Evolutionary conservation across 2,113 vertebrate genomes (phyloP).

Genomic region (Nesogale talazaci): DNA sequence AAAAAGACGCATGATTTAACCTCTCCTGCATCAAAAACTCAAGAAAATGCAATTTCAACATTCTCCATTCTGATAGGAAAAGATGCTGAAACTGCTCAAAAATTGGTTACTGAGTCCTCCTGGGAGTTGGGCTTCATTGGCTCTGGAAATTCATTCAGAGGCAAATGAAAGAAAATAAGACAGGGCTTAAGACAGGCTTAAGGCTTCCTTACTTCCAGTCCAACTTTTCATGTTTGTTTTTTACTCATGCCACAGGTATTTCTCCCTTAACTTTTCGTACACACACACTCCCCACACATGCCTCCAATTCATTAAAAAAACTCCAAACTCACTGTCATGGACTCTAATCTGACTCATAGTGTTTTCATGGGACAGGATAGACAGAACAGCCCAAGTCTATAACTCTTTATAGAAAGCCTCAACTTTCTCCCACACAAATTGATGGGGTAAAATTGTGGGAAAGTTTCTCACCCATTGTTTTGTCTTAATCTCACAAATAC

Average conservation of each 20-base stretch:
- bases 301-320: no score
- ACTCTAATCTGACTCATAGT: no score
- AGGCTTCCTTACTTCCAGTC: not conserved
- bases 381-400: no score
- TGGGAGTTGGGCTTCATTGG: not conserved
- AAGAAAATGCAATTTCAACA: slow-evolving; percentile 69
- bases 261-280: not conserved
- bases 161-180: not conserved
- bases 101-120: not conserved
- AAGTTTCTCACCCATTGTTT: not conserved
- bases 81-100: slow-evolving; percentile 67
- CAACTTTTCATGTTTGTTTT: not conserved
- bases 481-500: not conserved
- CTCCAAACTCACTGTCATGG: no score
- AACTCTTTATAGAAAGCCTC: no score
- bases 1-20: slow-evolving; percentile 65
- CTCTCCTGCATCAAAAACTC: slow-evolving; percentile 35
- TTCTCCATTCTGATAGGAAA: slow-evolving; percentile 23
- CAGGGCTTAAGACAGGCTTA: not conserved
- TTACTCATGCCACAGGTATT: not conserved
- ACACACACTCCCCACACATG: no score
- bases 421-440: no score
- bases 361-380: no score
- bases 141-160: not conserved
- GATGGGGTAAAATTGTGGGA: not conserved